Base-by-base conservation (phyloP, 64 coral and sea anemone genomes). In the Orbicella faveolata region DNA sequence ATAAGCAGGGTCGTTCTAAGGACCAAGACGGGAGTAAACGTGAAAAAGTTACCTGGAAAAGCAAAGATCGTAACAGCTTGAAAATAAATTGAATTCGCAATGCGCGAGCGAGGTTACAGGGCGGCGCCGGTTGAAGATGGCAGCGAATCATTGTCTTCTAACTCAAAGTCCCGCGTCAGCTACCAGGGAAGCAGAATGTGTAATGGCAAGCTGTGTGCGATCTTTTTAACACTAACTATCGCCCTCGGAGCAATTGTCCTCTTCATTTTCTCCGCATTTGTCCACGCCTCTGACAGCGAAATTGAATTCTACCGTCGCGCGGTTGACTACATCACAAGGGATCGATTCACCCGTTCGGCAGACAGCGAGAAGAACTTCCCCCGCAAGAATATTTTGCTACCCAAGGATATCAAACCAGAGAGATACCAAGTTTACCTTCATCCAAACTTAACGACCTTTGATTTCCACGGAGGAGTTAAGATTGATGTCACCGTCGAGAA, bases 391-490 rank as follows among this genome's bases (percentile, higher is more conserved):
- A 96, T 96, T 76, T 76, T 92, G 30, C 89, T 96, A 0, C 95
- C 95, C 15, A 96, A 96, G 81, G 83, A 96, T 70, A 75, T 96
- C 52, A 36, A 76, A 61, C 95, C 95, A 0, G 37, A 88, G 64
- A 91, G 83, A 23, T 96, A 96, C 74, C 93, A 90, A 81, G 74
- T 96, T 20, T 88, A 93, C 73, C 75, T 96, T 48, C 73, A 90
- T 37, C 95, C 95, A 18, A 86, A 93, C 19, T 89, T 96, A 75
- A 72, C 79, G 21, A 96, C 55, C 25, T 96, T 96, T 41, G 88
- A 93, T 64, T 96, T 94, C 20, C 79, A 76, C 15, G 95, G 95
- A 76, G 74, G 75, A 16, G 83, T 87, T 6, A 84, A 83, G 3
- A 96, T 96, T 21, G 95, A 96, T 48, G 76, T 96, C 1, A 52